Percentiles rank a stretch among this genome's conserved stretches.
phyloP scores from a whole-genome alignment of 2,113 vertebrate species.

The Phaethon lepturus region DNA sequence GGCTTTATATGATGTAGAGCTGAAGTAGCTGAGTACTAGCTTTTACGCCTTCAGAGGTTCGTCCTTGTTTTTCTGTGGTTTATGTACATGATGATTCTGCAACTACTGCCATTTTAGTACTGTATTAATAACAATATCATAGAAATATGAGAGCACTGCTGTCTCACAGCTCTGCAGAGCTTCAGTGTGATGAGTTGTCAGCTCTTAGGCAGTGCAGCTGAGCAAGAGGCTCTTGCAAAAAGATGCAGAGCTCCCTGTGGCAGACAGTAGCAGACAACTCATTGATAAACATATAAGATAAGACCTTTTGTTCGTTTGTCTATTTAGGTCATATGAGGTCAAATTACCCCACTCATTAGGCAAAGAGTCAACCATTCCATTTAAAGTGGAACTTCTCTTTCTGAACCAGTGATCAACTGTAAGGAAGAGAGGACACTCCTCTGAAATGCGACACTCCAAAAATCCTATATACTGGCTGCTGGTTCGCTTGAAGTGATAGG shows the following conservation, averaged over 20 bases:
- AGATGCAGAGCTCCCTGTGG: not conserved
- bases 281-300: not conserved
- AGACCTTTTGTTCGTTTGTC: not conserved
- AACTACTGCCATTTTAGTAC: not conserved
- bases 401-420: not conserved
- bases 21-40: not conserved
- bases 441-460: not conserved
- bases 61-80: not conserved
- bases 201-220: not conserved
- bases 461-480: not conserved
- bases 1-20: not conserved
- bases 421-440: not conserved
- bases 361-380: not conserved
- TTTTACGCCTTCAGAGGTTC: not conserved
- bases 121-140: not conserved
- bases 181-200: not conserved
- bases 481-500: not conserved
- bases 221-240: not conserved
- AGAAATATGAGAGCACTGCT: not conserved
- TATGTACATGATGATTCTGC: not conserved
- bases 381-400: conserved; percentile 4
- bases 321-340: not conserved
- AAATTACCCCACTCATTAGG: not conserved
- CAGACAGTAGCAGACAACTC: not conserved
- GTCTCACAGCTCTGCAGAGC: not conserved